phyloP scores from a whole-genome alignment of 1,140 invertebrate genomes.

The Ostrea edulis region DNA sequence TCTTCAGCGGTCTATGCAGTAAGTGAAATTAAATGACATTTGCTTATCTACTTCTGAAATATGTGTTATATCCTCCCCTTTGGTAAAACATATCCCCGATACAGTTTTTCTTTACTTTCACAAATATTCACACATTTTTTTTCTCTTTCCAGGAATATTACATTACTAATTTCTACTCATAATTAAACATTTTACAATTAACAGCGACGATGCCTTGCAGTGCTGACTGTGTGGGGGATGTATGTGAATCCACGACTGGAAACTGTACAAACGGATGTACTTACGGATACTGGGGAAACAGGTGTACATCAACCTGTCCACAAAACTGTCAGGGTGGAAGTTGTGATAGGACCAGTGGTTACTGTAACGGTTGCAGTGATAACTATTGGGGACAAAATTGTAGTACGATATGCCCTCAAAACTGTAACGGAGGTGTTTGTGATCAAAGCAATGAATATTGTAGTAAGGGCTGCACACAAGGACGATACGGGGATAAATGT shows the following conservation, averaged over 20 bases:
- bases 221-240: neutral
- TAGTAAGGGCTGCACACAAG: neutral
- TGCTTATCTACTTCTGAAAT: too few species aligned
- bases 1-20: too few species aligned
- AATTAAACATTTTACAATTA: too few species aligned
- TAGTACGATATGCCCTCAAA: neutral
- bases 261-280: neutral
- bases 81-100: too few species aligned
- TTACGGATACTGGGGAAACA: neutral
- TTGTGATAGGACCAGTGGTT: neutral
- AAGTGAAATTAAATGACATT: too few species aligned
- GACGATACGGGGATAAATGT: neutral
- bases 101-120: too few species aligned
- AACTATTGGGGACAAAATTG: neutral
- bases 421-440: neutral
- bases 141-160: too few species aligned
- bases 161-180: too few species aligned
- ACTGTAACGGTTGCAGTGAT: too few species aligned
- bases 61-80: too few species aligned
- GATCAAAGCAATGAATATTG: neutral
- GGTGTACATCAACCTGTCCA: neutral
- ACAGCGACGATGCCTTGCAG: too few species aligned
- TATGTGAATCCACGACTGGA: neutral
- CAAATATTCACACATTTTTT: too few species aligned
- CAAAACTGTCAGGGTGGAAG: neutral